These are phyloP conservation scores for Procambarus virginalis DNA, from an alignment of 1,140 invertebrate genomes.

Conservation along the genomic window DNA sequence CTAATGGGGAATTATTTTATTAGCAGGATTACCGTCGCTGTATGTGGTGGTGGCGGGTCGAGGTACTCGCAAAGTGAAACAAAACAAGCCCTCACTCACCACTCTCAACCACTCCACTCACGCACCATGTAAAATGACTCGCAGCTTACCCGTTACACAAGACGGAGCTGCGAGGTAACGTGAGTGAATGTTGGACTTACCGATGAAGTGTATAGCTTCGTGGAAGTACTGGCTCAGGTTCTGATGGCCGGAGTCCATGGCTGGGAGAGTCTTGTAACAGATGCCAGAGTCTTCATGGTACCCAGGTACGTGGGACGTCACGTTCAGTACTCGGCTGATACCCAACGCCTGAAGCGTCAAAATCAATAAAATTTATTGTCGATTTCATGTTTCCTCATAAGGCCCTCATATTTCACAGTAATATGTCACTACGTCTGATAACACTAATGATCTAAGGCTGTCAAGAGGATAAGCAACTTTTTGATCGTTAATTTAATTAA, in stretches of 20 bases:
- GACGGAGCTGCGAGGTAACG: neutral
- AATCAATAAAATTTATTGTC: too few species aligned
- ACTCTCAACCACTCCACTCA: too few species aligned
- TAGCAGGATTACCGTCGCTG: conserved; percentile 41
- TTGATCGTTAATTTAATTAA: too few species aligned
- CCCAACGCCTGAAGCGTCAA: conserved; percentile 76
- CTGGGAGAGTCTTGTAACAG: conserved; percentile 87
- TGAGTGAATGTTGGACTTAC: conserved; percentile 77
- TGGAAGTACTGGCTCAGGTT: conserved; percentile 95
- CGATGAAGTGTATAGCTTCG: conserved; percentile 92
- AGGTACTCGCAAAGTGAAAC: too few species aligned
- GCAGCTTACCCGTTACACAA: too few species aligned
- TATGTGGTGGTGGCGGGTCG: neutral
- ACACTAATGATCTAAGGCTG: too few species aligned
- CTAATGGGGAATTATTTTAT: conserved; percentile 61
- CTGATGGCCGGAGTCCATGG: conserved; percentile 88
- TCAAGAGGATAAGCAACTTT: too few species aligned
- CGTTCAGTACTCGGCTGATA: conserved; percentile 86
- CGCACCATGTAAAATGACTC: too few species aligned
- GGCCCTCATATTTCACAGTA: too few species aligned
- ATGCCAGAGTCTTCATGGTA: conserved; percentile 83
- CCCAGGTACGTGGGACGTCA: conserved; percentile 85
- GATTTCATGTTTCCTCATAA: too few species aligned
- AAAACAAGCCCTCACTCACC: too few species aligned
- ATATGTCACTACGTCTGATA: too few species aligned